Percentiles rank a stretch among this genome's conserved stretches.
phyloP scores from a whole-genome alignment of 1,140 invertebrate genomes.

The Drosophila insularis region DNA sequence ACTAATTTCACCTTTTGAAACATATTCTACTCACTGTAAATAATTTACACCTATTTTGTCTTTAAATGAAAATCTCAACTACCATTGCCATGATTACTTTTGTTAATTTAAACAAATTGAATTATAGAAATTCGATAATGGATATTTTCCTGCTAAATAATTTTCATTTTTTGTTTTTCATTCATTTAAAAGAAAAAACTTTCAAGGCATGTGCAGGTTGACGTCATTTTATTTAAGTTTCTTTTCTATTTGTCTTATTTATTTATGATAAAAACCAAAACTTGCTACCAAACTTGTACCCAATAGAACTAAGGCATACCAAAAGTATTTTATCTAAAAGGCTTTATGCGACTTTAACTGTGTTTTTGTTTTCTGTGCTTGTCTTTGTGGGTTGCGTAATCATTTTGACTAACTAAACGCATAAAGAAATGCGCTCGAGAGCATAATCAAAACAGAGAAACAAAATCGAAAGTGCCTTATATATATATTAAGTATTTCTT shows the following conservation, averaged over 20 bases:
- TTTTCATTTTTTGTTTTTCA: neutral
- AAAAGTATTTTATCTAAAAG: slow-evolving; percentile 10
- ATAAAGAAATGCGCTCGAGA: neutral
- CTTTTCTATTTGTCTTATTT: neutral
- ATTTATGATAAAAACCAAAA: slow-evolving; percentile 9
- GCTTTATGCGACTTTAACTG: slow-evolving; percentile 1
- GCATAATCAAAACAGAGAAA: slow-evolving; percentile 10
- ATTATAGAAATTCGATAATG: no score
- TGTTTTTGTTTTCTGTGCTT: neutral
- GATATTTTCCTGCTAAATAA: no score
- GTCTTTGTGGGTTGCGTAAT: neutral
- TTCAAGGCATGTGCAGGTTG: neutral
- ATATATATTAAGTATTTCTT: neutral
- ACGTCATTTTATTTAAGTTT: slow-evolving; percentile 3
- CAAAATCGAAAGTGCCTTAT: slow-evolving; percentile 4
- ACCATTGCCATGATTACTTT: no score
- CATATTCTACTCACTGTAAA: no score
- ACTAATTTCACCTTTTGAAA: no score
- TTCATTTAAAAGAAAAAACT: neutral
- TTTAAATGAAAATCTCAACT: no score
- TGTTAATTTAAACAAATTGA: no score
- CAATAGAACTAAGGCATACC: slow-evolving; percentile 1
- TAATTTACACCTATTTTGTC: no score
- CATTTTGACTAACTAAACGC: neutral
- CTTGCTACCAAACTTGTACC: neutral